A percentile compares a stretch with the other conserved stretches of the same genome.
Evolutionary conservation across 2,888 invertebrate species (phyloP).

Genomic region (Tetranychus piercei): DNA sequence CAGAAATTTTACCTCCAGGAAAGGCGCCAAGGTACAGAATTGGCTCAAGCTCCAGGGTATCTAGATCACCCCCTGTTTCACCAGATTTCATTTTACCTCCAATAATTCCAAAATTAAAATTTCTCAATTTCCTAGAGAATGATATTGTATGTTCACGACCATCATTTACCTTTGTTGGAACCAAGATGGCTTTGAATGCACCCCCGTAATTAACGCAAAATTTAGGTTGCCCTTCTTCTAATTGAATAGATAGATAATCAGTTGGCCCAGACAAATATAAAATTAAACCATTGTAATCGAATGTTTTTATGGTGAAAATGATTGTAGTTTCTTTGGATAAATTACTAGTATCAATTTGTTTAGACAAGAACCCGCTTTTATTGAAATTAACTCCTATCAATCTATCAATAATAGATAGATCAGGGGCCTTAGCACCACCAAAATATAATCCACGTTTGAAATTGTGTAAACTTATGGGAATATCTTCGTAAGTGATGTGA

Average conservation of each 20-base stretch:
- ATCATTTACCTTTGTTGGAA: slow-evolving; percentile 50
- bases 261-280: neutral
- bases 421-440: slow-evolving; percentile 8
- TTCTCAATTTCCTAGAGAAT: slow-evolving; percentile 42
- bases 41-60: slow-evolving; percentile 27
- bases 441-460: slow-evolving; percentile 45
- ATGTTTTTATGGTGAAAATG: neutral
- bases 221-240: neutral
- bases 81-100: neutral
- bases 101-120: neutral
- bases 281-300: neutral
- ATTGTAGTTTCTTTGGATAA: neutral
- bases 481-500: slow-evolving; percentile 69
- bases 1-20: slow-evolving; percentile 40
- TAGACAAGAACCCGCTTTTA: neutral
- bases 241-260: neutral
- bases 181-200: neutral
- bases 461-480: slow-evolving; percentile 84
- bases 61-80: neutral
- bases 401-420: neutral
- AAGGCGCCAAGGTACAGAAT: slow-evolving; percentile 58
- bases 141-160: slow-evolving; percentile 75
- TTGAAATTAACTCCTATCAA: neutral
- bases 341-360: neutral
- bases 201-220: neutral